These are phyloP conservation scores for Orchestes rusci DNA, from an alignment of 2,888 invertebrate species.

Conservation along the genomic window DNA sequence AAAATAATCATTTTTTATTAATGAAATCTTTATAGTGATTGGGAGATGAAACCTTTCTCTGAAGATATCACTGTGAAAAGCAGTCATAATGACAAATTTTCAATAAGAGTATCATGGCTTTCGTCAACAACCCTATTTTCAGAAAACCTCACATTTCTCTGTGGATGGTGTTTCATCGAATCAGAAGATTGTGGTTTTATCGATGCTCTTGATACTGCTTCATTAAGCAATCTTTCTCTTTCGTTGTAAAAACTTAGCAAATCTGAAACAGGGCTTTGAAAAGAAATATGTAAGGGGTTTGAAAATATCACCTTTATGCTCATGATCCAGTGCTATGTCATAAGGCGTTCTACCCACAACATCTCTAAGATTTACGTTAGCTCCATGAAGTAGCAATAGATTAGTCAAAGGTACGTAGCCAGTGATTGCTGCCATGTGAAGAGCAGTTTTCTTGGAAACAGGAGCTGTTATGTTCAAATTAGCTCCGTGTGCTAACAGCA, in stretches of 20 bases:
- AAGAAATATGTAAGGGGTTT: no score
- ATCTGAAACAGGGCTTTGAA: slow-evolving; percentile 3
- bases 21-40: no score
- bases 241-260: slow-evolving; percentile 8
- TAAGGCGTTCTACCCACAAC: slow-evolving; percentile 25
- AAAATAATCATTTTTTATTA: no score
- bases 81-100: no score
- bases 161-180: background rate
- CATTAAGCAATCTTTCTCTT: slow-evolving; percentile 3
- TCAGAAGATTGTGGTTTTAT: no score
- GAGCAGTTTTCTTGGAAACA: slow-evolving; percentile 26
- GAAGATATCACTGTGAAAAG: no score
- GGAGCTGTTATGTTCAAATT: slow-evolving; percentile 26
- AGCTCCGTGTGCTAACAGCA: slow-evolving; percentile 23
- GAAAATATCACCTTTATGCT: slow-evolving; percentile 17
- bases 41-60: no score
- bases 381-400: slow-evolving; percentile 24
- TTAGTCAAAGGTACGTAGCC: slow-evolving; percentile 28
- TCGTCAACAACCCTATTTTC: no score
- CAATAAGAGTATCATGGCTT: no score
- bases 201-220: background rate
- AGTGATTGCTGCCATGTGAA: slow-evolving; percentile 28
- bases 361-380: slow-evolving; percentile 19
- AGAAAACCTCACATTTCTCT: slow-evolving; percentile 2
- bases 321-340: slow-evolving; percentile 26